Evolutionary conservation across 2,113 vertebrate species (phyloP), one percentile per base, ranked within the genome.

Genomic region (Mormyrus lacerda): DNA sequence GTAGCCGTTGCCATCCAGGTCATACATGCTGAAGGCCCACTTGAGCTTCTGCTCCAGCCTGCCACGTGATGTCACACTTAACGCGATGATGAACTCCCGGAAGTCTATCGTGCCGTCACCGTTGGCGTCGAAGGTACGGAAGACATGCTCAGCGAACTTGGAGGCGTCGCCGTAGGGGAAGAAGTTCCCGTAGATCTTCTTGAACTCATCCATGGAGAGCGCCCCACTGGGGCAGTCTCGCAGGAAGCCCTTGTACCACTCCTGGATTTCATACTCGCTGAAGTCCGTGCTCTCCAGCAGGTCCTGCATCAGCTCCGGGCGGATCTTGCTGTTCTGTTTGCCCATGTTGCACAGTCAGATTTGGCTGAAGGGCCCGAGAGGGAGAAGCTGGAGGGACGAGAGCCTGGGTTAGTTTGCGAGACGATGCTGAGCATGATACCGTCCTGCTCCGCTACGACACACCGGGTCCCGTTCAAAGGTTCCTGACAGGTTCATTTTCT

Each of bases 181-280:
- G 95, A 99, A 99, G 97, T 99, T 99, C 93, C 97, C 98, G 3
- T 99, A 99, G 93, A 99, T 99, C 97, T 99, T 99, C 97, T 99
- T 99, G 96, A 99, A 99, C 93, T 99, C 98, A 53, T 99, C 98
- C 98, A 99, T 97, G 76, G 97, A 97, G 92, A 99, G 97, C 0
- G 98, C 97, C n/a, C 98, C 98, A 0, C 98, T 99, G 92, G 98
- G 98, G 92, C 98, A 99, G 96, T 99, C 98, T 95, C 98, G 96
- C 94, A 99, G 93, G 95, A 99, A 99, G 93, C 98, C 98, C 94
- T 99, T 99, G 95, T 99, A 99, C 98, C 98, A 99, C 93, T 99
- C 98, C 89, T 97, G 97, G 96, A 99, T 99, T 95, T 99, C 98
- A 0, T 98, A 97, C 94, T 99, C 98, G 0, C 97, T 98, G 95